These are phyloP conservation scores for Acipenser oxyrinchus DNA, from an alignment of 2,797 vertebrate genomes.

Conservation along the genomic window DNA sequence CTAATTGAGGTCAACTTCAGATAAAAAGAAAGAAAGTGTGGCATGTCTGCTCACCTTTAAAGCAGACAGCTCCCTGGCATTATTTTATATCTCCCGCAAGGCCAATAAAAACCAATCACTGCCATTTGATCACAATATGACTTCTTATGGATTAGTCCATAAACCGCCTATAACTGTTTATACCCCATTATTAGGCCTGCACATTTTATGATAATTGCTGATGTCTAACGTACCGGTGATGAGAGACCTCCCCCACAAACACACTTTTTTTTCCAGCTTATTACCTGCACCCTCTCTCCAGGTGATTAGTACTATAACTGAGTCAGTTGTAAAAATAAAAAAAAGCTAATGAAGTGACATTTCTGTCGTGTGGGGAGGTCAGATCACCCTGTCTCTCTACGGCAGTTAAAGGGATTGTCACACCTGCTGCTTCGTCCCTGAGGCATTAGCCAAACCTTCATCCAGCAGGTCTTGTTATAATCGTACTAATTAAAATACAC, in stretches of 20 bases:
- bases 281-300: constrained; percentile 24
- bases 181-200: constrained; percentile 29
- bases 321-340: constrained; percentile 46
- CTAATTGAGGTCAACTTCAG: constrained; percentile 26
- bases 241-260: constrained; percentile 9
- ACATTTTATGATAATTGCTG: constrained; percentile 21
- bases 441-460: constrained; percentile 51
- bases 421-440: constrained; percentile 34
- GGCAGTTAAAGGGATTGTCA: constrained; percentile 27
- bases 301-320: constrained; percentile 63
- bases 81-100: constrained; percentile 34
- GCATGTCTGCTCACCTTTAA: constrained; percentile 57
- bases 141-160: constrained; percentile 21
- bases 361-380: constrained; percentile 58
- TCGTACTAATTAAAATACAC: constrained; percentile 47
- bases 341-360: constrained; percentile 57
- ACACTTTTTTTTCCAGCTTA: constrained; percentile 16
- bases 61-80: constrained; percentile 16
- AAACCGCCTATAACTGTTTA: constrained; percentile 40
- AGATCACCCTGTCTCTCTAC: constrained; percentile 45
- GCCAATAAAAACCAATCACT: constrained; percentile 36
- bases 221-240: constrained; percentile 9
- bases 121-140: constrained; percentile 28
- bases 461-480: constrained; percentile 44
- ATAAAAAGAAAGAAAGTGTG: constrained; percentile 19